Base-by-base conservation (phyloP, 1,140 invertebrate genomes). In the Drosophila baimaii region DNA sequence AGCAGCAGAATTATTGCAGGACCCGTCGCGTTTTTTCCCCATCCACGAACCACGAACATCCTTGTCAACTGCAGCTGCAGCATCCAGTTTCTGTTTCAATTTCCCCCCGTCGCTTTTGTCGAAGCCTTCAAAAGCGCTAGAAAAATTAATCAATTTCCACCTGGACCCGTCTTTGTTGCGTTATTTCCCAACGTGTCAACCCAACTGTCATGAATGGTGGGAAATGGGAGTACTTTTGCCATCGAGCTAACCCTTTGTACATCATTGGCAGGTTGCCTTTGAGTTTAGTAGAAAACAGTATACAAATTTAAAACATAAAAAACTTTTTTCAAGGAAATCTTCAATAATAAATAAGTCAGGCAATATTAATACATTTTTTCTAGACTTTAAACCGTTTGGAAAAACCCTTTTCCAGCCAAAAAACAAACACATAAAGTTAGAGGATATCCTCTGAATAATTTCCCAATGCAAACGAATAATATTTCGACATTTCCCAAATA, bases 121-220 rank as follows among this genome's bases (percentile, higher is more conserved):
- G n/a, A 51, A 68, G 43, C 47, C 21, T 35, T 56, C 43, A 58
- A 51, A 71, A 68, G 59, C 51, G 62, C 13, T 62, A 31, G 21
- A 70, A 61, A 77, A 76, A 58, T 75, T 88, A 83, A 88, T 88
- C 79, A 83, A 83, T 80, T 83, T 83, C 65, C 44, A 62, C 47
- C 61, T 71, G 77, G 56, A 43, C 8, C 43, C n/a, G 21, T 58
- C 59, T 77, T 63, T 69, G 44, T 57, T 56, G 47, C 52, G 37
- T 71, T 41, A 41, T 57, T 55, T 44, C 33, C 29, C 44, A 61
- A 61, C 37, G 31, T 64, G 75, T 63, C 65, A 64, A 43, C 41
- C 13, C 23, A 37, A 51, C 17, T 39, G 29, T 51, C 46, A 39
- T 8, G 33, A 62, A 29, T 21, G 43, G 55, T 17, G 37, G 9